phyloP scores from a whole-genome alignment of 2,888 invertebrate genomes.

The Eilema griseolum region DNA sequence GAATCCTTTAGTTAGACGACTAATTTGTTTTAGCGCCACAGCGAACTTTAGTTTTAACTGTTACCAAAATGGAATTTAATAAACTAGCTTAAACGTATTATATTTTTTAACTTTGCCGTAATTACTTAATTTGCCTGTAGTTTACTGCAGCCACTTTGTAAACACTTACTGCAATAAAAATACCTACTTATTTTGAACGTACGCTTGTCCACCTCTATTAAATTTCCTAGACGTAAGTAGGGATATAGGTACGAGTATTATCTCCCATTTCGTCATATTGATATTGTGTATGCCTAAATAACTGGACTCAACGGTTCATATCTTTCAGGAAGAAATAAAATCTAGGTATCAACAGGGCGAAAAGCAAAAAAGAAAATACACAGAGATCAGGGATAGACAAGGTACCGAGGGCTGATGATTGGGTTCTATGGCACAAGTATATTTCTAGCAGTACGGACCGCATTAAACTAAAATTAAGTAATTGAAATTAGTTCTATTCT shows the following conservation, averaged over 20 bases:
- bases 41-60: constrained; percentile 3
- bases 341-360: too few relatives aligned
- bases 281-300: not conserved
- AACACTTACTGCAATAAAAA: not conserved
- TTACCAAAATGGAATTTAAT: not conserved
- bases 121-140: not conserved
- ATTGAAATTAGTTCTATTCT: too few relatives aligned
- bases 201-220: not conserved
- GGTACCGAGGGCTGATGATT: too few relatives aligned
- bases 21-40: not conserved
- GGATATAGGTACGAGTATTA: not conserved
- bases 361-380: too few relatives aligned
- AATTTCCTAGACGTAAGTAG: not conserved
- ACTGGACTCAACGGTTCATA: not conserved
- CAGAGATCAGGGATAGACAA: too few relatives aligned
- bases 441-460: too few relatives aligned
- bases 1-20: constrained; percentile 5
- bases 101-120: not conserved
- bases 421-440: too few relatives aligned
- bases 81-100: not conserved
- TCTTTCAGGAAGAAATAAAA: not conserved
- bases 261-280: too few relatives aligned
- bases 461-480: too few relatives aligned
- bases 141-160: not conserved
- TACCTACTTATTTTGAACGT: not conserved